Base-by-base conservation (phyloP, 2,113 vertebrate species). In the Lipophrys pholis region DNA sequence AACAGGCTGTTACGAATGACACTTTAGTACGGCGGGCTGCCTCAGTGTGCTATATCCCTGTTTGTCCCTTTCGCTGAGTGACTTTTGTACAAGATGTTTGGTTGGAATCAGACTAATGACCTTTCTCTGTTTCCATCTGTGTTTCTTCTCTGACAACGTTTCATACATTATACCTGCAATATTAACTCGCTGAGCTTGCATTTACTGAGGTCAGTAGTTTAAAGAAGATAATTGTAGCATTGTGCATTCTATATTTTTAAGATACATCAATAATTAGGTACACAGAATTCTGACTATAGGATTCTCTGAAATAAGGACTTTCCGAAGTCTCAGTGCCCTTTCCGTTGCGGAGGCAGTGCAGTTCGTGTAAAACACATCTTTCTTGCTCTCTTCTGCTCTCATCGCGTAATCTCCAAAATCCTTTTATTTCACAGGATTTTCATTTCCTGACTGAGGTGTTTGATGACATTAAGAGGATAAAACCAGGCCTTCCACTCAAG, bases 401-500 rank as follows among this genome's bases (percentile, higher is more conserved):
- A 11, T 63, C 70, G 16, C 73, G 16, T 82, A 71, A 76, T 76
- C 70, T 67, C 30, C 43, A 11, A 81, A 81, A 83, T 87, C 82
- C 77, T 65, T 61, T 84, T 84, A 78, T 76, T 73, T 70, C 50
- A 71, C 40, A 73, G 49, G 40, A 61, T 80, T 83, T 87, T 81
- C 58, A 84, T 85, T 80, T 82, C 76, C 81, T 72, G 54, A 10
- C 51, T 6, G 55, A 79, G 72, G 78, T 78, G 72, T 83, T 76
- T 76, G 45, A 69, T 70, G 60, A 60, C 42, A 81, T 73, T 69
- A 78, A 71, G 53, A 78, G 53, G 69, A 80, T 81, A 50, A 81
- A 77, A 59, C 52, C 46, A 15, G 16, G 46, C 38, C 39, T 62
- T 36, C 52, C 48, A 42, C 51, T 30, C 70, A 0, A 5, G 30